Evolutionary conservation across 2,888 invertebrate species (phyloP).

Genomic region (Ornithoptera alexandrae): DNA sequence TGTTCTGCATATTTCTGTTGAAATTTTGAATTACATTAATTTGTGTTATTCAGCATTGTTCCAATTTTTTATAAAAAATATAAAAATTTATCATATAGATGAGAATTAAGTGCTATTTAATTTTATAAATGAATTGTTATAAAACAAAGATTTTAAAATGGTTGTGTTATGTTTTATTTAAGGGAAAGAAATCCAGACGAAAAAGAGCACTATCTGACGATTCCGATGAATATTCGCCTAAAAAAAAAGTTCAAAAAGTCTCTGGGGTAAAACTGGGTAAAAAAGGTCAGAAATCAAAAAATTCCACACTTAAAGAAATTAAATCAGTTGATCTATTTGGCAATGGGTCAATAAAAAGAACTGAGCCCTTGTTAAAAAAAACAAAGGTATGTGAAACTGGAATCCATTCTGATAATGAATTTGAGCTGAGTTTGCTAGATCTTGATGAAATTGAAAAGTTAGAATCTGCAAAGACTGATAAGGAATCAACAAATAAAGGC

Average conservation of each 20-base stretch:
- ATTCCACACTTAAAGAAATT: slow-evolving; percentile 55
- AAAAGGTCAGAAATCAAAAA: slow-evolving; percentile 34
- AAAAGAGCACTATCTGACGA: slow-evolving; percentile 56
- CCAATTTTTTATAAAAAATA: too few relatives aligned
- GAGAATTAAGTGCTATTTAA: too few relatives aligned
- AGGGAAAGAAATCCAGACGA: slow-evolving; percentile 60
- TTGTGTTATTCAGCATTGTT: too few relatives aligned
- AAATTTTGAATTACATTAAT: too few relatives aligned
- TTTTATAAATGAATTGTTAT: too few relatives aligned
- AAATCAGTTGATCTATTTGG: slow-evolving; percentile 82
- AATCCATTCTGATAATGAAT: slow-evolving; percentile 84
- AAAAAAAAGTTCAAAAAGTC: slow-evolving; percentile 41
- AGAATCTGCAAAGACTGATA: slow-evolving; percentile 17
- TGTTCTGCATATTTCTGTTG: too few relatives aligned
- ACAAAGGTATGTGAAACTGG: slow-evolving; percentile 72
- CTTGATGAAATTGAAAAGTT: slow-evolving; percentile 78
- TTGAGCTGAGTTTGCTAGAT: slow-evolving; percentile 83
- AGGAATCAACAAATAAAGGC: background rate
- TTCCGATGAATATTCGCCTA: slow-evolving; percentile 56
- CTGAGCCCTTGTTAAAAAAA: slow-evolving; percentile 70
- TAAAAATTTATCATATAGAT: too few relatives aligned
- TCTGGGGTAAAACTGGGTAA: background rate
- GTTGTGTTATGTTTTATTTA: slow-evolving; percentile 27
- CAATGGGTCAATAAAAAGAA: slow-evolving; percentile 79
- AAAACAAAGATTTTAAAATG: background rate